phyloP scores from a whole-genome alignment of 2,113 vertebrate species.

The Corydoras sp. region DNA sequence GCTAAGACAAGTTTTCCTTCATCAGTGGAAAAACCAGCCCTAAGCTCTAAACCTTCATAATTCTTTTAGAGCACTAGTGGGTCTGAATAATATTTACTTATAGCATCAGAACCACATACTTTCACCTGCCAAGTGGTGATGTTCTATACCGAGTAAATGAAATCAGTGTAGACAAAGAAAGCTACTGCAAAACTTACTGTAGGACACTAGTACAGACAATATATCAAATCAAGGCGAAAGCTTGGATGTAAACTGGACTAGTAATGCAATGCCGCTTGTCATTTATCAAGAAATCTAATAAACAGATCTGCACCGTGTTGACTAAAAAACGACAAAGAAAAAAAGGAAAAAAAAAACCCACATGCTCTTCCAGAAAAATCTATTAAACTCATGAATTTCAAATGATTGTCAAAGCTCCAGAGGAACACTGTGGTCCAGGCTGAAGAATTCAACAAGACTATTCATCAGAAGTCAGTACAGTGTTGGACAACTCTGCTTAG shows the following conservation, averaged over 20 bases:
- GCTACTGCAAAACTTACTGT: neutral
- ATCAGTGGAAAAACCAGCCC: neutral
- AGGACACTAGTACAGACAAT: constrained; percentile 5
- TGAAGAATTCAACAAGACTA: too few species aligned
- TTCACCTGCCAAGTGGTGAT: too few species aligned
- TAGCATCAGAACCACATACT: too few species aligned
- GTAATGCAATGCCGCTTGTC: constrained; percentile 1
- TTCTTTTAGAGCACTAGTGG: neutral
- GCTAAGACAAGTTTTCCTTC: too few species aligned
- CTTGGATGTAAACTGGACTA: constrained; percentile 53
- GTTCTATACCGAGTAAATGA: neutral
- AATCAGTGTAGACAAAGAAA: constrained; percentile 10
- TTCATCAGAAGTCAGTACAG: too few species aligned
- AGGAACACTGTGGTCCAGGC: too few species aligned
- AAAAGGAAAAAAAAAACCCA: neutral
- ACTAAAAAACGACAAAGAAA: neutral
- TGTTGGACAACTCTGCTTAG: too few species aligned
- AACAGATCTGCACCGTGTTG: too few species aligned
- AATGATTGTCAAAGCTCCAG: too few species aligned
- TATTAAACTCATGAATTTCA: too few species aligned
- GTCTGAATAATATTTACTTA: too few species aligned
- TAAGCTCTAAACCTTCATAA: neutral
- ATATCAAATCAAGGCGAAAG: constrained; percentile 11
- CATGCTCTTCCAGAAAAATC: too few species aligned
- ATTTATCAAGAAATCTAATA: neutral